These are phyloP conservation scores for Callionymus lyra DNA, from an alignment of 2,113 vertebrate species.

Conservation along the genomic window DNA sequence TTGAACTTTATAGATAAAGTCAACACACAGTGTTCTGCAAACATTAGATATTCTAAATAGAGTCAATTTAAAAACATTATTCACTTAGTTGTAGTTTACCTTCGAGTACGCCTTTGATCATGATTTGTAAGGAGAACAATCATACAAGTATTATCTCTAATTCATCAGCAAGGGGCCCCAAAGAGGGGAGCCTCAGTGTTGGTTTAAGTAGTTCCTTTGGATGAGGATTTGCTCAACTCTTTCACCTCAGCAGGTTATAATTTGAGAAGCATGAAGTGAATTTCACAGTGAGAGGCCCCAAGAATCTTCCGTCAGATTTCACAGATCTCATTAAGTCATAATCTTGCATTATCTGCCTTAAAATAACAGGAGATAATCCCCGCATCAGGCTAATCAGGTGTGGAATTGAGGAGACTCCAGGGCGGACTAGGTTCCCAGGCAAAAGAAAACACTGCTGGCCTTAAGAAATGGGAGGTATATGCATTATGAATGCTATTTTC, in stretches of 20 bases:
- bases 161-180: no score
- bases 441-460: neutral
- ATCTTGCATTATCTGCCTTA: slow-evolving; percentile 58
- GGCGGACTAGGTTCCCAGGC: slow-evolving; percentile 20
- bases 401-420: slow-evolving; percentile 42
- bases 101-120: no score
- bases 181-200: no score
- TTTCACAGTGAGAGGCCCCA: slow-evolving; percentile 23
- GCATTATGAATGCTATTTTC: no score
- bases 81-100: no score
- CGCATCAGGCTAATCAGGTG: slow-evolving; percentile 39
- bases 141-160: no score
- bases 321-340: slow-evolving; percentile 57
- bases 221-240: slow-evolving; percentile 9
- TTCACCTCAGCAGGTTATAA: slow-evolving; percentile 15
- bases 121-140: no score
- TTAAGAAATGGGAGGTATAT: no score
- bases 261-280: slow-evolving; percentile 16
- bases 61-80: no score
- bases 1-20: no score
- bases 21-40: no score
- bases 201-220: slow-evolving; percentile 23
- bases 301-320: slow-evolving; percentile 52
- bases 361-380: slow-evolving; percentile 59
- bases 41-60: no score